Evolutionary conservation across 37 sponge, comb jelly and placozoan genomes (phyloP).

Genomic region (Chondrilla cf. caribensis): DNA sequence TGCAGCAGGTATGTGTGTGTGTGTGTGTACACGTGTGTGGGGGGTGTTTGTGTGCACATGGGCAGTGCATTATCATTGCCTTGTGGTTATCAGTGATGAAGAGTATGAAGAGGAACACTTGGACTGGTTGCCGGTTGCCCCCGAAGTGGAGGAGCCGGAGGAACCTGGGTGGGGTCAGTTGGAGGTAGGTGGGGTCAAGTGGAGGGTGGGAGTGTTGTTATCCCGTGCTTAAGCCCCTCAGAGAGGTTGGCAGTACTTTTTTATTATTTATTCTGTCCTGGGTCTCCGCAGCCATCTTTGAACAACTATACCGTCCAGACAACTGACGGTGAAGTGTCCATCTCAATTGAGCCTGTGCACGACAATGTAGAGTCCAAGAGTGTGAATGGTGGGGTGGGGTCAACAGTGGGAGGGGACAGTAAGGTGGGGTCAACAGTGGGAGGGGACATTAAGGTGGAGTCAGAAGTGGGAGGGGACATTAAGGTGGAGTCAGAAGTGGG

Average conservation of each 20-base stretch:
- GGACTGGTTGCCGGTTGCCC: conserved; percentile 90
- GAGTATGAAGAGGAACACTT: conserved; percentile 74
- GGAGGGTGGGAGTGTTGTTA: too few relatives aligned
- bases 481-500: conserved; percentile 3
- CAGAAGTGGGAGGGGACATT: not conserved
- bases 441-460: conserved; percentile 1
- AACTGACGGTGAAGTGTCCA: too few relatives aligned
- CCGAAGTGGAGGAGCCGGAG: conserved; percentile 97
- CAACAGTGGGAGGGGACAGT: not conserved
- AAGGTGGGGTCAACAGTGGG: not conserved
- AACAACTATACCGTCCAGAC: too few relatives aligned
- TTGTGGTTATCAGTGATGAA: conserved; percentile 60
- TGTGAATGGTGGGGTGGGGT: not conserved
- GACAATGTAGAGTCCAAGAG: not conserved
- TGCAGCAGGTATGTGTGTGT: conserved; percentile 71
- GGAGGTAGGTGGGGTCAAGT: conserved; percentile 55
- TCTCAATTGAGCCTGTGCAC: too few relatives aligned
- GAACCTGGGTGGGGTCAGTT: conserved; percentile 95
- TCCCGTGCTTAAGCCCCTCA: too few relatives aligned
- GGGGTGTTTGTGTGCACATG: too few relatives aligned
- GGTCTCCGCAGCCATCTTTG: too few relatives aligned
- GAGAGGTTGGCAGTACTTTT: too few relatives aligned
- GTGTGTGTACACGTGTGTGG: not conserved
- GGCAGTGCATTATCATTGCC: too few relatives aligned
- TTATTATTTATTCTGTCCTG: too few relatives aligned